These are phyloP conservation scores for Chloroclysta siterata DNA, from an alignment of 2,888 invertebrate genomes.

Conservation along the genomic window DNA sequence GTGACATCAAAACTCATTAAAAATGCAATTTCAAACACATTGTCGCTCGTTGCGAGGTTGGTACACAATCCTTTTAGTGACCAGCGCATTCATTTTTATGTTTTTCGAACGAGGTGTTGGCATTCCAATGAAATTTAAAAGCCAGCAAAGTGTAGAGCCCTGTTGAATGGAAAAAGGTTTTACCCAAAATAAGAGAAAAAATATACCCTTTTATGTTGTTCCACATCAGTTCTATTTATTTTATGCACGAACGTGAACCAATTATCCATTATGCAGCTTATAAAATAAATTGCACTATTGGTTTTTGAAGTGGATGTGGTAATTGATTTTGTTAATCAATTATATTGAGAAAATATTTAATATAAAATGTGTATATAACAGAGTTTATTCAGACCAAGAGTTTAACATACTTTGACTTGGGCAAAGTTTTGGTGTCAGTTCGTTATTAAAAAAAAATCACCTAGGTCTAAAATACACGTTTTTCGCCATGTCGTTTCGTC, in stretches of 20 bases:
- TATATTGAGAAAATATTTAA: too few relatives aligned
- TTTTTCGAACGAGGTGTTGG: constrained; percentile 12
- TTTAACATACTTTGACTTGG: too few relatives aligned
- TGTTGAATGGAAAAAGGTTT: constrained; percentile 17
- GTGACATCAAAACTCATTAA: too few relatives aligned
- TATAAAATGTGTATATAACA: too few relatives aligned
- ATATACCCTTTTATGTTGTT: constrained; percentile 14
- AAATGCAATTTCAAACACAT: too few relatives aligned
- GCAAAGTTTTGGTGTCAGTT: too few relatives aligned
- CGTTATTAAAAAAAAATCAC: too few relatives aligned
- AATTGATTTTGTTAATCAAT: too few relatives aligned
- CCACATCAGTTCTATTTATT: constrained; percentile 4
- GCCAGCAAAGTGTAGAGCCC: constrained; percentile 13
- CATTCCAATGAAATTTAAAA: constrained; percentile 22
- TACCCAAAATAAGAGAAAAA: constrained; percentile 20
- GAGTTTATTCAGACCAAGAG: too few relatives aligned
- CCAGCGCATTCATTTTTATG: background rate
- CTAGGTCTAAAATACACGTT: too few relatives aligned
- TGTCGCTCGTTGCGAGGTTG: background rate
- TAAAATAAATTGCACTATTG: constrained; percentile 11
- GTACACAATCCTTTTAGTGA: background rate
- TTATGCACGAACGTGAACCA: constrained; percentile 11
- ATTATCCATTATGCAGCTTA: background rate
- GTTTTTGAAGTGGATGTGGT: background rate
- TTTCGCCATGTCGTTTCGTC: too few relatives aligned